Conservation (phyloP, 2,797 vertebrate species). For the Basileuterus tristriatus region DNA sequence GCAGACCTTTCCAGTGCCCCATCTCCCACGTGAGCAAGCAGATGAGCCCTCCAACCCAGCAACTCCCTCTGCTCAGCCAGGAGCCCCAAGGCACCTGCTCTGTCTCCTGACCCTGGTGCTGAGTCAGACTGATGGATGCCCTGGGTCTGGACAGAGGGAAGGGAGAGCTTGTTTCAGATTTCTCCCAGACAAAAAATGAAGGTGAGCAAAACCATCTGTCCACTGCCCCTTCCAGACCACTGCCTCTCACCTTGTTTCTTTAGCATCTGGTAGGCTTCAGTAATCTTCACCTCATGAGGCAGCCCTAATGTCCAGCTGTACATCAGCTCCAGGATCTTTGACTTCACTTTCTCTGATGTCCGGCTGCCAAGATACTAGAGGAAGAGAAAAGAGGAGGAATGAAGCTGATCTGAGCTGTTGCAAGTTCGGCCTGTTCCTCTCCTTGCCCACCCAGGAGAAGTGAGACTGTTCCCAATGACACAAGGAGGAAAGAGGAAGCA, state of each 20-base stretch:
- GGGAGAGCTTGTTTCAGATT: neutral
- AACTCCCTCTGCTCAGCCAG: neutral
- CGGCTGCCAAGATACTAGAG: conserved; percentile 90
- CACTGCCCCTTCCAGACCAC: neutral
- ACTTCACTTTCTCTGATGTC: conserved; percentile 92
- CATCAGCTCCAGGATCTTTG: conserved; percentile 92
- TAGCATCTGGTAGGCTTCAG: conserved; percentile 96
- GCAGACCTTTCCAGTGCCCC: neutral
- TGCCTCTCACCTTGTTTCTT: conserved; percentile 90
- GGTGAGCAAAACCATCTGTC: neutral
- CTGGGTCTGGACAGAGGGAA: neutral
- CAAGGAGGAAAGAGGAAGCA: conserved; percentile 40
- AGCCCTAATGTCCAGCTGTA: conserved; percentile 91
- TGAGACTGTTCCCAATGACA: neutral
- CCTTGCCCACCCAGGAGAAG: neutral
- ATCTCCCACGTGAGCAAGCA: neutral
- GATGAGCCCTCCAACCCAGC: neutral
- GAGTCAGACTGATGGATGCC: neutral
- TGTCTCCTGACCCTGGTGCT: neutral
- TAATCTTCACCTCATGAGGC: conserved; percentile 91
- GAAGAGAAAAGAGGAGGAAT: neutral
- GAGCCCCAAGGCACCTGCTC: neutral
- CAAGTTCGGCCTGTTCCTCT: neutral
- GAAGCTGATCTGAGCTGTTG: neutral
- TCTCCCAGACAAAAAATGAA: neutral